Evolutionary conservation across 2,113 vertebrate species (phyloP).

Genomic region (Jaculus jaculus): DNA sequence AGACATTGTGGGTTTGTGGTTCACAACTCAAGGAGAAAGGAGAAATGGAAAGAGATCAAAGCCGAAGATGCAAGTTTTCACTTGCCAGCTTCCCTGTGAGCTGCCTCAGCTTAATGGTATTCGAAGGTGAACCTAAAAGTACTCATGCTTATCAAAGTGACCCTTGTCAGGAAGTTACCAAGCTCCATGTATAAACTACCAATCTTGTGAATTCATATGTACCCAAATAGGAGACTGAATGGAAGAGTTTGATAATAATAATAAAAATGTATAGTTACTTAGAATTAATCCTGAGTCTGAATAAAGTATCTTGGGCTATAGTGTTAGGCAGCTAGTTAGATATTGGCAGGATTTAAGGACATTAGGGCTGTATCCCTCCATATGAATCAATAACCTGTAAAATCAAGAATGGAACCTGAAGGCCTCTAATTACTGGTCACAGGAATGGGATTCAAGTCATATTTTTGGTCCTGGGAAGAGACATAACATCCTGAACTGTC

Average conservation of each 20-base stretch:
- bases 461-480: no score
- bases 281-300: background rate
- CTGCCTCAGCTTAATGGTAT: background rate
- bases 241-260: constrained; percentile 8
- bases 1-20: background rate
- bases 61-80: background rate
- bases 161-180: constrained; percentile 3
- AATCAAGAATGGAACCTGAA: no score
- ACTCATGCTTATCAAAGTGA: background rate
- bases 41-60: background rate
- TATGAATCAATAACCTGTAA: no score
- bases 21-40: background rate
- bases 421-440: no score
- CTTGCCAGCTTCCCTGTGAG: background rate
- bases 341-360: no score
- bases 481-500: no score
- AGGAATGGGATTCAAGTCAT: no score
- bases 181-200: background rate
- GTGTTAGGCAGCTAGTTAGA: no score
- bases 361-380: no score
- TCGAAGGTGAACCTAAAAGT: background rate
- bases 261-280: background rate
- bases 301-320: background rate
- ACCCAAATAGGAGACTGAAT: background rate
- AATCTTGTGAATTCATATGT: background rate